phyloP scores from a whole-genome alignment of 2,797 vertebrate species.

The Amphiprion clarkii region DNA sequence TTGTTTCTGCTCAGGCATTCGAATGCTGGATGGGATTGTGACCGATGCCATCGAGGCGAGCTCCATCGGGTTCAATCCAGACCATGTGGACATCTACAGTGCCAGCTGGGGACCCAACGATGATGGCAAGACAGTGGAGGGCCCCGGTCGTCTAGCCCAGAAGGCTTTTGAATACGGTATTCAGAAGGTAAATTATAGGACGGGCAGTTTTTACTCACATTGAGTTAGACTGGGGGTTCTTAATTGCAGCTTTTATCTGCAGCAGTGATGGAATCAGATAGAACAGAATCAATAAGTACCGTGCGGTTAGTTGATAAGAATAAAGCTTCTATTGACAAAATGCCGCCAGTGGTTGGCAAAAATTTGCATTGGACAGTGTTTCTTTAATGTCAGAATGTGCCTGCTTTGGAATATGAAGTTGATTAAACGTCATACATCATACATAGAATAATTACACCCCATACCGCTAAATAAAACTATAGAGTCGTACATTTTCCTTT shows the following conservation, averaged over 20 bases:
- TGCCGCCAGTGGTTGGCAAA: background rate
- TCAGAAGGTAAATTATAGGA: constrained; percentile 87
- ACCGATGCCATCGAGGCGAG: constrained; percentile 98
- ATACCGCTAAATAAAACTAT: background rate
- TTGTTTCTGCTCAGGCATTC: constrained; percentile 85
- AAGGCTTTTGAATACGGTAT: constrained; percentile 99
- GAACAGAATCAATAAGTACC: constrained; percentile 41
- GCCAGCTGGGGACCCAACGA: constrained; percentile 99
- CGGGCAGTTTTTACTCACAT: background rate
- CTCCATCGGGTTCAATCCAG: constrained; percentile 96
- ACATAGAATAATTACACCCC: background rate
- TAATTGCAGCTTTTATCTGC: constrained; percentile 24
- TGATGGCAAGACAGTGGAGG: constrained; percentile 97
- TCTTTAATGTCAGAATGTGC: constrained; percentile 14
- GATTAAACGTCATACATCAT: background rate
- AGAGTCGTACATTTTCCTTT: background rate
- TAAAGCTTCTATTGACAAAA: constrained; percentile 35
- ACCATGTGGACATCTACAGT: constrained; percentile 98
- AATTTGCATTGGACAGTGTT: background rate
- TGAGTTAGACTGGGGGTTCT: constrained; percentile 13
- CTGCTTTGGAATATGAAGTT: background rate
- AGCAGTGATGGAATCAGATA: constrained; percentile 32
- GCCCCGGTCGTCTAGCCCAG: constrained; percentile 94
- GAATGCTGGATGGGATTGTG: constrained; percentile 98
- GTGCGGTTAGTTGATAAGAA: constrained; percentile 12